A percentile compares a stretch with the other conserved stretches of the same genome.
These are phyloP conservation scores for Neoaliturus tenellus DNA, from an alignment of 2,888 invertebrate species.

Conservation along the genomic window DNA sequence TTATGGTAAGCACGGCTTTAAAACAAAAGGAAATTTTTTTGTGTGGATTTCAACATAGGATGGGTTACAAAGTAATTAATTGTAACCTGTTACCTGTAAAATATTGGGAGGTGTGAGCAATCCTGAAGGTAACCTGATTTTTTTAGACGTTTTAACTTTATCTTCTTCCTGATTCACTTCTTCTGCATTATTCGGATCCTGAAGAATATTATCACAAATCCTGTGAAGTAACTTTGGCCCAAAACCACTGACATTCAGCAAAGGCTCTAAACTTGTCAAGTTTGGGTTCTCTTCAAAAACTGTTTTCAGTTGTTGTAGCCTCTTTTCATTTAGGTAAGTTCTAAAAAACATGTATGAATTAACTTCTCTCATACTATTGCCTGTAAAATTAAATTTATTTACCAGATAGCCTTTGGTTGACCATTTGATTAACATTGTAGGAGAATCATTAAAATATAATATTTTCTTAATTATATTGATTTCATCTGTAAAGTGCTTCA, in stretches of 20 bases:
- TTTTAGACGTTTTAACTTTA: background rate
- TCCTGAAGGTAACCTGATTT: background rate
- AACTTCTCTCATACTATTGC: too few species aligned
- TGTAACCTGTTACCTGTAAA: too few species aligned
- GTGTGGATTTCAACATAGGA: too few species aligned
- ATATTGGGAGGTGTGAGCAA: background rate
- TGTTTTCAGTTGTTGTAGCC: background rate
- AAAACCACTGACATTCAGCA: constrained; percentile 8
- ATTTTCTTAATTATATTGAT: too few species aligned
- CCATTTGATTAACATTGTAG: too few species aligned
- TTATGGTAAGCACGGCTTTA: too few species aligned
- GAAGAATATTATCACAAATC: constrained; percentile 37
- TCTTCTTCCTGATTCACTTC: background rate
- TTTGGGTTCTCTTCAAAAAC: background rate
- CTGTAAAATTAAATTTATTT: background rate
- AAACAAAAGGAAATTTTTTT: too few species aligned
- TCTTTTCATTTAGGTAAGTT: constrained; percentile 9
- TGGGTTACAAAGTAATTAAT: too few species aligned
- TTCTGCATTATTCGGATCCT: background rate
- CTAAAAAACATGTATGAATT: background rate
- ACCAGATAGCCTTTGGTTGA: background rate
- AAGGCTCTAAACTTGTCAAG: background rate
- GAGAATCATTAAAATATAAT: too few species aligned
- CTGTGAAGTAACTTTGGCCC: constrained; percentile 19
- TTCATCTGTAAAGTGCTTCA: too few species aligned